phyloP scores from a whole-genome alignment of 2,113 vertebrate genomes.

The Casuarius casuarius region DNA sequence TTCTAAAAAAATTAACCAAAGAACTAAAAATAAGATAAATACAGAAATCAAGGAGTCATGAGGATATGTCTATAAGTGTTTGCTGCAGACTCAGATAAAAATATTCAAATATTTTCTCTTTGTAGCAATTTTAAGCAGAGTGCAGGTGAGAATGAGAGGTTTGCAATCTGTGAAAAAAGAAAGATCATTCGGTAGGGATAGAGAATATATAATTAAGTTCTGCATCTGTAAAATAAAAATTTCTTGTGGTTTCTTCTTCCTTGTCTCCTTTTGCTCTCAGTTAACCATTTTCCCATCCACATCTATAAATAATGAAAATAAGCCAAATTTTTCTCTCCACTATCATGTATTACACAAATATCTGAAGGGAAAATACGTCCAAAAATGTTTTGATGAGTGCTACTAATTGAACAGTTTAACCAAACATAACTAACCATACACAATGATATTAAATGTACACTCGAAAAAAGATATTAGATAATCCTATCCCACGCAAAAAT shows the following conservation, averaged over 20 bases:
- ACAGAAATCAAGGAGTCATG: background rate
- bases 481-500: background rate
- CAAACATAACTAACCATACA: background rate
- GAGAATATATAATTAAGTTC: background rate
- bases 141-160: background rate
- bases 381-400: background rate
- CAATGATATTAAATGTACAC: background rate
- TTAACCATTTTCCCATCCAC: background rate
- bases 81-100: background rate
- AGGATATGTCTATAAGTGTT: constrained; percentile 7
- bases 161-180: constrained; percentile 23
- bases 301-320: background rate
- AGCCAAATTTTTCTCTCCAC: background rate
- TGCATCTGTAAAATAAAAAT: background rate
- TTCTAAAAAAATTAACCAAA: background rate
- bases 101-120: constrained; percentile 31
- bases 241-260: background rate
- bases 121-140: constrained; percentile 6
- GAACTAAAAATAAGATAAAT: background rate
- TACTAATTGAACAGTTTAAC: background rate
- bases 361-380: background rate
- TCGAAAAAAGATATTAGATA: background rate
- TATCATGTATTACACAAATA: background rate
- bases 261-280: background rate
- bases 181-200: constrained; percentile 23